Evolutionary conservation across 2,888 invertebrate genomes (phyloP).

Genomic region (Amblyjoppa fuscipennis): DNA sequence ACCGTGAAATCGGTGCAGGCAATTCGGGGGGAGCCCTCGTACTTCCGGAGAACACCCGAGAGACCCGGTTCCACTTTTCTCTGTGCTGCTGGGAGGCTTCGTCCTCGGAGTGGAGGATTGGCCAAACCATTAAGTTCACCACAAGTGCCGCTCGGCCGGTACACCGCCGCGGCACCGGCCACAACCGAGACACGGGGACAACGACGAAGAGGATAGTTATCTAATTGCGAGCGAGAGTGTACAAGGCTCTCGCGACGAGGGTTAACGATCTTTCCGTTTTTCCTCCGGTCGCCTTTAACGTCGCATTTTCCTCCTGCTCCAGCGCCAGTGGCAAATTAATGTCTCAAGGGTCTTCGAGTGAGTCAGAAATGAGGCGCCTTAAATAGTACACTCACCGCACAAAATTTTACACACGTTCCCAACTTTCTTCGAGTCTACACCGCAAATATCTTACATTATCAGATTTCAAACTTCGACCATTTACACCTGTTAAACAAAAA

Average conservation of each 20-base stretch:
- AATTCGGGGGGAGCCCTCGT: slow-evolving; percentile 26
- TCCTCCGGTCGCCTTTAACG: slow-evolving; percentile 31
- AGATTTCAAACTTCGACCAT: no score
- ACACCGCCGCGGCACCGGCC: slow-evolving; percentile 47
- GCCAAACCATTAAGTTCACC: slow-evolving; percentile 58
- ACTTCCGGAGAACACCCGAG: slow-evolving; percentile 19
- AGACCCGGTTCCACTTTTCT: slow-evolving; percentile 12
- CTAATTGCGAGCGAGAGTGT: slow-evolving; percentile 63
- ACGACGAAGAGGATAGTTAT: slow-evolving; percentile 35
- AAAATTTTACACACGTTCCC: no score
- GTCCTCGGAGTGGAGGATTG: slow-evolving; percentile 25
- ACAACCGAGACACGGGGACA: slow-evolving; percentile 42
- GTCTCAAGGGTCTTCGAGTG: not conserved
- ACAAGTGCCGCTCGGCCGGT: slow-evolving; percentile 49
- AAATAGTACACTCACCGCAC: no score
- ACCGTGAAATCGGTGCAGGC: slow-evolving; percentile 45
- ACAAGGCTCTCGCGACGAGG: slow-evolving; percentile 24
- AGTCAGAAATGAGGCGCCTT: no score
- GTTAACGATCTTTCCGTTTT: slow-evolving; percentile 62
- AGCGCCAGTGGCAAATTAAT: not conserved
- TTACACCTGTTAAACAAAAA: no score
- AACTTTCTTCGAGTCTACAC: no score
- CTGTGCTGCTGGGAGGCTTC: not conserved
- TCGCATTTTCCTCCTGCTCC: slow-evolving; percentile 4
- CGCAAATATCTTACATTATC: no score